Base-by-base conservation (phyloP, 1,140 invertebrate species). In the Ostrea edulis region DNA sequence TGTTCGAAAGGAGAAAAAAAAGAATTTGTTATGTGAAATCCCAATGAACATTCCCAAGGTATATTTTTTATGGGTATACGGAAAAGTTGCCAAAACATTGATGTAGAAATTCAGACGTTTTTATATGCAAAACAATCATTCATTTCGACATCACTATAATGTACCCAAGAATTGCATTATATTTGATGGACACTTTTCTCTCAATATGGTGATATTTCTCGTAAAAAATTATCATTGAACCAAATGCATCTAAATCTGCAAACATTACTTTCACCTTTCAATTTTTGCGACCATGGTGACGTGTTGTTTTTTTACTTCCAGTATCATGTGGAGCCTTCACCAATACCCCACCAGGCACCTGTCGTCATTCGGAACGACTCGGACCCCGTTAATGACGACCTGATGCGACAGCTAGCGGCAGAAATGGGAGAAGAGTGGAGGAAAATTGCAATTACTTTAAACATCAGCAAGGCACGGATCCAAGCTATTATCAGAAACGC, bases 361-460 rank as follows among this genome's bases (percentile, higher is more conserved):
- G 87, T 93, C 5, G 91, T 88, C 22, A 92, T 93, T n/a, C 86
- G 87, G 12, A 93, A 92, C 71, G 90, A 87, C 5, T 83, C 86
- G 8, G 92, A 93, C 52, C 88, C 89, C 35, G 91, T 93, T 9
- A 91, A 91, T 82, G 93, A 93, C n/a, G 89, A 91, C 4, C 55
- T 90, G 3, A 87, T 93, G 84, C 84, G 91, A 2, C 86, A 92
- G 25, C 86, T 94, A n/a, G 91, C 93, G 8, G 87, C 86, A 35
- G 92, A 93, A 53, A 89, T 94, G 71, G 93, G 93, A 2, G 93
- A 93, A 8, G 93, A 94, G 89, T 94, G 93, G 93, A 88, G 88
- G 58, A 86, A 89, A 54, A 85, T 94, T n/a, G 93, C 92, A 12
- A 86, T 89, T 35, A 87, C 88, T 22, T 89, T 94, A 0, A 92